Conservation (phyloP, 2,113 vertebrate species). For the Tragelaphus strepsiceros region DNA sequence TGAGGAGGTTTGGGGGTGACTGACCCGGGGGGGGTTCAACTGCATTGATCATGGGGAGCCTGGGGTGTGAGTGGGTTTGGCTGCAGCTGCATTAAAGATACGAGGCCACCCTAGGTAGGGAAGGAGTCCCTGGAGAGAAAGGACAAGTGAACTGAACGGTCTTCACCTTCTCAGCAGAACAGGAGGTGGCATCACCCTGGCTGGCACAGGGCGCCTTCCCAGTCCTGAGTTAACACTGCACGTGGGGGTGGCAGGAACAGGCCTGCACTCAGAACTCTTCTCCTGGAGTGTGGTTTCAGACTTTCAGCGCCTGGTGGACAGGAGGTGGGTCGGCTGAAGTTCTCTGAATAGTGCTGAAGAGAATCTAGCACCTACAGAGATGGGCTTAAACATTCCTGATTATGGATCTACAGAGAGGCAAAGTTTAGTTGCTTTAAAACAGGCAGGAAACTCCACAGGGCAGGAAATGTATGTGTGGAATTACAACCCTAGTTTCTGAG, state of each 20-base stretch:
- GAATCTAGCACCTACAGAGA: background rate
- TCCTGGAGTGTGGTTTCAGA: background rate
- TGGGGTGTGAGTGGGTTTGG: background rate
- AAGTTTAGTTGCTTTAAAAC: background rate
- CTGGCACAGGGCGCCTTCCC: background rate
- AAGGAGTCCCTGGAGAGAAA: background rate
- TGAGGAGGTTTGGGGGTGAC: background rate
- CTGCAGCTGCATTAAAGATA: background rate
- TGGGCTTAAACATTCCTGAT: background rate
- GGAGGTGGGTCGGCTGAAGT: accelerated
- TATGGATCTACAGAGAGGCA: background rate
- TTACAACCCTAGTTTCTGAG: background rate
- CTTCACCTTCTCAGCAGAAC: background rate
- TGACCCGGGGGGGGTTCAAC: background rate
- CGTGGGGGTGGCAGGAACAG: background rate
- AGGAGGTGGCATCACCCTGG: background rate
- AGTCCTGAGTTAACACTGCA: too few species aligned
- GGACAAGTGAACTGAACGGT: background rate
- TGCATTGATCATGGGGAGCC: background rate
- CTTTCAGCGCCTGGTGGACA: background rate
- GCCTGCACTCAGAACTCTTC: background rate
- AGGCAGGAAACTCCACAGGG: background rate
- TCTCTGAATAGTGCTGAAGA: background rate
- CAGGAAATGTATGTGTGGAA: background rate
- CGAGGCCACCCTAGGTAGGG: background rate